phyloP scores from a whole-genome alignment of 2,797 vertebrate genomes.

The Schizopygopsis malacanthus region DNA sequence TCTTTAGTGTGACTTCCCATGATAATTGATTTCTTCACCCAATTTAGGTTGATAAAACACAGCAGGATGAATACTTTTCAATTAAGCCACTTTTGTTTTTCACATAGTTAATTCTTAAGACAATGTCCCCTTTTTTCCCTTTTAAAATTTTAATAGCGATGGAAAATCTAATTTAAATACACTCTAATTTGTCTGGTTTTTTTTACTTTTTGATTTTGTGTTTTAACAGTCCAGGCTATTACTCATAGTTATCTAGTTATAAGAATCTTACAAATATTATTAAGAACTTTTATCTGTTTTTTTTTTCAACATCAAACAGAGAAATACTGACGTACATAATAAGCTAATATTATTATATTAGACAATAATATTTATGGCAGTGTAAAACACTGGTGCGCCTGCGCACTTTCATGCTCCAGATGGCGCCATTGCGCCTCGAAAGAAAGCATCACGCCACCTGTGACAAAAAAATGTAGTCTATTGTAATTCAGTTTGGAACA shows the following conservation, averaged over 20 bases:
- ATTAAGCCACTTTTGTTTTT: conserved; percentile 24
- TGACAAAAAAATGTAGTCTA: not conserved
- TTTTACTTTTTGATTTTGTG: not conserved
- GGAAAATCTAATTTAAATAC: not conserved
- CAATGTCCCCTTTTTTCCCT: not conserved
- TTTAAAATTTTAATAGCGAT: not conserved
- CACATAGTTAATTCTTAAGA: not conserved
- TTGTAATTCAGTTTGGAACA: not conserved
- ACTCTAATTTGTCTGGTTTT: not conserved
- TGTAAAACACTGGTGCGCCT: not conserved
- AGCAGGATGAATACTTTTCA: conserved; percentile 12
- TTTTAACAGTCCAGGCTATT: not conserved
- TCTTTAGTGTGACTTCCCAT: conserved; percentile 44
- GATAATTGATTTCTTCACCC: conserved; percentile 36
- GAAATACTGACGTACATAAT: not conserved
- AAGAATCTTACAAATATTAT: not conserved
- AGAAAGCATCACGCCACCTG: not conserved
- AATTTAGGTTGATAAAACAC: conserved; percentile 35
- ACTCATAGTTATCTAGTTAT: not conserved
- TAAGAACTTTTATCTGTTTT: not conserved
- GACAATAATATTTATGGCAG: not conserved
- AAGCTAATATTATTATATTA: not conserved
- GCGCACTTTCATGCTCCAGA: conserved; percentile 27
- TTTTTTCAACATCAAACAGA: not conserved
- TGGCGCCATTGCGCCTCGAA: conserved; percentile 49